Evolutionary conservation across 2,797 vertebrate species (phyloP).

Genomic region (Pelochelys cantorii): DNA sequence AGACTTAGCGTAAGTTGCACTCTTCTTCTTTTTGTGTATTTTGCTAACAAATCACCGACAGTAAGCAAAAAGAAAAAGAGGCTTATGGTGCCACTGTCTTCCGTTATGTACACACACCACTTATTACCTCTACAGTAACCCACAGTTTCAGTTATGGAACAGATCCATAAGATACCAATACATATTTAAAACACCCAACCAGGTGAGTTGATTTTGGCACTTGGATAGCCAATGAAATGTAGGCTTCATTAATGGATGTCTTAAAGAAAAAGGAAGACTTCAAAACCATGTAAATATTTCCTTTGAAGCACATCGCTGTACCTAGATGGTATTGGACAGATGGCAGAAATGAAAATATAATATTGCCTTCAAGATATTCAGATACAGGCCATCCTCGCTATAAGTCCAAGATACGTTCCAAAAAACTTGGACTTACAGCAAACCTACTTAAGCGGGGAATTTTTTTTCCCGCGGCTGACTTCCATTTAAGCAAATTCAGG

Average conservation of each 20-base stretch:
- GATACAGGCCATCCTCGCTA: too few relatives aligned
- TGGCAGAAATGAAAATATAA: neutral
- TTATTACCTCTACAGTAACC: constrained; percentile 20
- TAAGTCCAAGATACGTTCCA: too few relatives aligned
- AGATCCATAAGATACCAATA: constrained; percentile 51
- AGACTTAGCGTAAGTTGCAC: neutral
- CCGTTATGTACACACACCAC: neutral
- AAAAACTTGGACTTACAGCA: too few relatives aligned
- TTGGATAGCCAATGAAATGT: constrained; percentile 64
- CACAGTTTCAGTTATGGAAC: constrained; percentile 44
- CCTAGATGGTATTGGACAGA: neutral
- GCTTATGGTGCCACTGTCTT: neutral
- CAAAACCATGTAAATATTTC: neutral
- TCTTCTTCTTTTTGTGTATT: neutral
- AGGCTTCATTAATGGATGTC: constrained; percentile 72
- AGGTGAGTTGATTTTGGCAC: constrained; percentile 75
- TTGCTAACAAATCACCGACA: neutral
- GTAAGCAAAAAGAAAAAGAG: neutral
- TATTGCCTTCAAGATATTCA: neutral
- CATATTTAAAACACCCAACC: constrained; percentile 58
- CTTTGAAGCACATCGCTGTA: neutral
- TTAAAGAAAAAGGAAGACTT: neutral
- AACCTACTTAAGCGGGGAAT: too few relatives aligned
- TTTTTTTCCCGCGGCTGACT: too few relatives aligned
- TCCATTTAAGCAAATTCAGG: too few relatives aligned